These are phyloP conservation scores for Pterocles burchelli DNA, from an alignment of 2,113 vertebrate species.

Conservation along the genomic window DNA sequence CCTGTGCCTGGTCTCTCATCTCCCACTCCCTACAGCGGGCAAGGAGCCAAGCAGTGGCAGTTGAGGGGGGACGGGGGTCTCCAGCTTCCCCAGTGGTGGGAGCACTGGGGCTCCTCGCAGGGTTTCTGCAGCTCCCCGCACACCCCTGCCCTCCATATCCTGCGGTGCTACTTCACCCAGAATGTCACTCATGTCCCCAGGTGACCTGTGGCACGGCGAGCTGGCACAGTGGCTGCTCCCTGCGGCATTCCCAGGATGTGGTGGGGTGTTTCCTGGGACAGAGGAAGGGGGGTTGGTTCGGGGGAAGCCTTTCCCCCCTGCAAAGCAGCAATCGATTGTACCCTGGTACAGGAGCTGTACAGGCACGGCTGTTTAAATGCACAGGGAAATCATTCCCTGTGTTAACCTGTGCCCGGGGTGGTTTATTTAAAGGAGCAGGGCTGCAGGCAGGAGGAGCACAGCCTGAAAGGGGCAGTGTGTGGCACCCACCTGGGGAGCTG, in stretches of 20 bases:
- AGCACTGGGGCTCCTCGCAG: neutral
- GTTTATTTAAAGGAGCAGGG: neutral
- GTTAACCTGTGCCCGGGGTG: neutral
- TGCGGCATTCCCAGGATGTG: rapidly evolving
- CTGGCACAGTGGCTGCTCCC: neutral
- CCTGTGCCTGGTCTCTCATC: neutral
- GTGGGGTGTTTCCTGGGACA: neutral
- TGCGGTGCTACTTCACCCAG: neutral
- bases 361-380: neutral
- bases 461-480: neutral
- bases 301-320: neutral
- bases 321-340: neutral
- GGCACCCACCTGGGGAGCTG: neutral
- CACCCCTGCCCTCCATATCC: neutral
- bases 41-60: neutral
- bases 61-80: rapidly evolving
- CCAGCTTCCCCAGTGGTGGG: neutral
- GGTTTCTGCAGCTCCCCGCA: neutral
- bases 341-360: neutral
- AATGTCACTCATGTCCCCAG: neutral
- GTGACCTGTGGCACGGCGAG: neutral
- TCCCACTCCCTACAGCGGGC: neutral
- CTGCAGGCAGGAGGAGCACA: neutral
- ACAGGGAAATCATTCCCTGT: neutral
- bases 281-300: neutral